Percentiles rank a stretch among this genome's conserved stretches.
Evolutionary conservation across 2,113 vertebrate genomes (phyloP).

Genomic region (Tricholaema leucomelas): DNA sequence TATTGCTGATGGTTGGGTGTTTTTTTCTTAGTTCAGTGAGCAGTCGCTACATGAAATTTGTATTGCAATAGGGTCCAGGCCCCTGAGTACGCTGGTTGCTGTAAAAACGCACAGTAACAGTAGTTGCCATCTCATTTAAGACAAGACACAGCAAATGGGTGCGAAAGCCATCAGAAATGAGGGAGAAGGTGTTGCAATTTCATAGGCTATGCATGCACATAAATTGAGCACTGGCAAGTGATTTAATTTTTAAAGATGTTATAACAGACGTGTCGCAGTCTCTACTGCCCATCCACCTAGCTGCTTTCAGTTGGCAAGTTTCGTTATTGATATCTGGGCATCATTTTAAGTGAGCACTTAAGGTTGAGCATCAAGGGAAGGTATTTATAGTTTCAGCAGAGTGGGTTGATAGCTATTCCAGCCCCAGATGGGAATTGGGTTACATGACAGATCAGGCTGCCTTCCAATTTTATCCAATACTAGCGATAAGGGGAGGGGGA

Average conservation of each 20-base stretch:
- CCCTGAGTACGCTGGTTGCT: background rate
- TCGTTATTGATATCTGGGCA: constrained; percentile 56
- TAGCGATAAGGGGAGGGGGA: constrained; percentile 19
- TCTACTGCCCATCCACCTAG: constrained; percentile 37
- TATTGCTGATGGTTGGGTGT: background rate
- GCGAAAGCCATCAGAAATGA: background rate
- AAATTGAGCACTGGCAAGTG: background rate
- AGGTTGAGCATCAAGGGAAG: constrained; percentile 57
- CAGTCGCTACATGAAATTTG: background rate
- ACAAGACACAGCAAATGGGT: background rate
- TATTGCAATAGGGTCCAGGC: background rate
- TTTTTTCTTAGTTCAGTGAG: background rate
- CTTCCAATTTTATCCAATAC: constrained; percentile 33
- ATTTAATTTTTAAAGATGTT: constrained; percentile 43
- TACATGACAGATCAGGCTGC: constrained; percentile 30
- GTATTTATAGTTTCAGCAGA: constrained; percentile 60
- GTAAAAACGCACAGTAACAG: background rate
- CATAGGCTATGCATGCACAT: background rate
- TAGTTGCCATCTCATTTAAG: background rate
- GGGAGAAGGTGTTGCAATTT: background rate
- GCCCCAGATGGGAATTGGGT: constrained; percentile 60
- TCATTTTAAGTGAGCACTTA: constrained; percentile 68
- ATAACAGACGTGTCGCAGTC: background rate
- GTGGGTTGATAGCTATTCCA: constrained; percentile 60
- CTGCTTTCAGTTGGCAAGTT: constrained; percentile 36